A percentile compares a stretch with the other conserved stretches of the same genome.
phyloP scores from a whole-genome alignment of 1,140 invertebrate species.

The Papilio glaucus region DNA sequence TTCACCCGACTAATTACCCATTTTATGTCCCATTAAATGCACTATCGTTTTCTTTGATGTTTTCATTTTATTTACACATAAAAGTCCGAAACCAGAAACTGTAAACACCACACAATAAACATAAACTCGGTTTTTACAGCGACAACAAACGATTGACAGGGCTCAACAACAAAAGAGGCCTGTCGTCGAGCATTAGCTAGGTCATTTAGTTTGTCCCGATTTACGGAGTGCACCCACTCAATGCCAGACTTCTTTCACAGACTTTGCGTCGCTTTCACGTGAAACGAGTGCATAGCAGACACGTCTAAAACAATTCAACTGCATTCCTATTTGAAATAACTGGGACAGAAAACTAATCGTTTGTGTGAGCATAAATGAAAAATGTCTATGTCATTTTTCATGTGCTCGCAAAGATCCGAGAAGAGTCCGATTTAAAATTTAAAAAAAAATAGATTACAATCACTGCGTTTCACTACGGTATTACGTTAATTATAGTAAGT shows the following conservation, averaged over 20 bases:
- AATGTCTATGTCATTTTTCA: constrained; percentile 18
- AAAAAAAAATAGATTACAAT: neutral
- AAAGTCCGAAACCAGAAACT: neutral
- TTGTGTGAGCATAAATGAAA: constrained; percentile 26
- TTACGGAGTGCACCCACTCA: constrained; percentile 48
- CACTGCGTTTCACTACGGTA: no score
- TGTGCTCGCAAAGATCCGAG: neutral
- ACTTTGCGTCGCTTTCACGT: constrained; percentile 35
- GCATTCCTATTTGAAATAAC: constrained; percentile 32
- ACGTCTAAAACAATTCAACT: constrained; percentile 27
- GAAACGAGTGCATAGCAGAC: constrained; percentile 27
- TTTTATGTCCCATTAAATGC: neutral
- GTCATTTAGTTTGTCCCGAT: constrained; percentile 59
- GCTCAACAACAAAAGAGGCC: constrained; percentile 55
- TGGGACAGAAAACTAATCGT: constrained; percentile 36
- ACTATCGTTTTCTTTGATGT: neutral
- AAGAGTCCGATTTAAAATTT: neutral
- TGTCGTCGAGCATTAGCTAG: constrained; percentile 57
- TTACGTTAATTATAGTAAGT: no score
- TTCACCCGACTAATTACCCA: neutral
- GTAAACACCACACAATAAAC: constrained; percentile 28
- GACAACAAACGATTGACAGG: constrained; percentile 43
- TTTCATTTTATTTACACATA: neutral
- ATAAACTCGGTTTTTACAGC: constrained; percentile 30
- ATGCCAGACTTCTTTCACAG: constrained; percentile 38